A percentile compares a stretch with the other conserved stretches of the same genome.
Evolutionary conservation across 2,113 vertebrate genomes (phyloP).

Genomic region (Pituophis catenifer): DNA sequence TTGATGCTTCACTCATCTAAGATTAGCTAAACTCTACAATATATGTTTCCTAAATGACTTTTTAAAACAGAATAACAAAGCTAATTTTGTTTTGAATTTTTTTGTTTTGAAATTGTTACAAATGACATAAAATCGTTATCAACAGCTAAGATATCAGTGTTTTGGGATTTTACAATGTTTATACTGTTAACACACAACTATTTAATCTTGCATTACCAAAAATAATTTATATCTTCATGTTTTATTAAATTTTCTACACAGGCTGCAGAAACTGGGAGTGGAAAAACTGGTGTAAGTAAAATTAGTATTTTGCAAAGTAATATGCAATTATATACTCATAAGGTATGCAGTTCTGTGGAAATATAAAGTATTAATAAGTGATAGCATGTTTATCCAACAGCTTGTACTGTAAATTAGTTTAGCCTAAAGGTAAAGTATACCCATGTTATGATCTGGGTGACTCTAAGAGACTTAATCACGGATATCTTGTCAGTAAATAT

Average conservation of each 20-base stretch:
- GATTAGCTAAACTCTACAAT: neutral
- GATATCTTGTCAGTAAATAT: neutral
- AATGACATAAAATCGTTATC: no score
- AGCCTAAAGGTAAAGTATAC: neutral
- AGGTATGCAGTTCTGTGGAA: neutral
- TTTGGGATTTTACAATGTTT: neutral
- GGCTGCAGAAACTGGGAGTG: conserved; percentile 98
- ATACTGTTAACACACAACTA: neutral
- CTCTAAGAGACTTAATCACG: neutral
- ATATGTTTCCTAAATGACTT: neutral
- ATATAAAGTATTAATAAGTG: neutral
- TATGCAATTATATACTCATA: neutral
- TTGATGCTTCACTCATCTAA: neutral
- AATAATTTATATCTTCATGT: neutral
- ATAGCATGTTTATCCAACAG: neutral
- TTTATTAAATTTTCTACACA: conserved; percentile 50
- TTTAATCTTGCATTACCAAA: neutral
- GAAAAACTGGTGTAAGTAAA: conserved; percentile 95
- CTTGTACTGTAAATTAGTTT: neutral
- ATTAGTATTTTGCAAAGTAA: conserved; percentile 1
- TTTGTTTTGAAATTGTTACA: neutral
- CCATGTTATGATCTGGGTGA: neutral
- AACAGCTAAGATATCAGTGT: neutral
- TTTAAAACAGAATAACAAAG: neutral
- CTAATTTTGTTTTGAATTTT: neutral